These are phyloP conservation scores for Heterotilapia buettikoferi DNA, from an alignment of 2,113 vertebrate genomes.

Conservation along the genomic window DNA sequence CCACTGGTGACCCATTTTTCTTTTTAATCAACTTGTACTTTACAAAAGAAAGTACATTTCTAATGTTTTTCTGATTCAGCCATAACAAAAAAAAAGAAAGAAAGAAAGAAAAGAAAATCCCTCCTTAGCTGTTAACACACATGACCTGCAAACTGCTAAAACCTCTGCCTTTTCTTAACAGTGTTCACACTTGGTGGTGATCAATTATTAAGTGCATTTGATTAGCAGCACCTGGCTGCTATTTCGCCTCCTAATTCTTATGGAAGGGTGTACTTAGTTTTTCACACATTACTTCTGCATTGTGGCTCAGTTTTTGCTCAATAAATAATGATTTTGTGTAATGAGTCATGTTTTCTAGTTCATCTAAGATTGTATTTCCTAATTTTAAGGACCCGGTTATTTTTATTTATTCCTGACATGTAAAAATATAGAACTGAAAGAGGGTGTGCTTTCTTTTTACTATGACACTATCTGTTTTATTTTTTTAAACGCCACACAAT, in stretches of 20 bases:
- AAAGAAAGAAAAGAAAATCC: background rate
- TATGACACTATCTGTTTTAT: background rate
- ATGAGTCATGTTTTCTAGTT: background rate
- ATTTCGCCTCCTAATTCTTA: background rate
- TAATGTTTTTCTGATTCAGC: background rate
- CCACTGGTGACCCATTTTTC: background rate
- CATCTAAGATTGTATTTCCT: background rate
- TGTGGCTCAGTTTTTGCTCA: background rate
- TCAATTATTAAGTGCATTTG: background rate
- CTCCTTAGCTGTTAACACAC: background rate
- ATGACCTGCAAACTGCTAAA: background rate
- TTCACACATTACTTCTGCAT: background rate
- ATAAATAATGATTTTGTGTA: background rate
- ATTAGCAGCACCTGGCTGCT: background rate
- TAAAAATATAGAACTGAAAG: background rate
- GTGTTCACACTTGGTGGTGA: background rate
- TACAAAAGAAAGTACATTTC: background rate
- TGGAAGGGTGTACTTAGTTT: background rate
- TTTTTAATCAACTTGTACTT: background rate
- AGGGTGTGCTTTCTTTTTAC: background rate
- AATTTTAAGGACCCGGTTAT: background rate
- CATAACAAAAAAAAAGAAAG: background rate
- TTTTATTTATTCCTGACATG: background rate
- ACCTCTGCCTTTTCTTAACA: background rate
- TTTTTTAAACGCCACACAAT: background rate